A percentile compares a stretch with the other conserved stretches of the same genome.
phyloP scores from a whole-genome alignment of 2,888 invertebrate species.

The Orchesellides sinensis region DNA sequence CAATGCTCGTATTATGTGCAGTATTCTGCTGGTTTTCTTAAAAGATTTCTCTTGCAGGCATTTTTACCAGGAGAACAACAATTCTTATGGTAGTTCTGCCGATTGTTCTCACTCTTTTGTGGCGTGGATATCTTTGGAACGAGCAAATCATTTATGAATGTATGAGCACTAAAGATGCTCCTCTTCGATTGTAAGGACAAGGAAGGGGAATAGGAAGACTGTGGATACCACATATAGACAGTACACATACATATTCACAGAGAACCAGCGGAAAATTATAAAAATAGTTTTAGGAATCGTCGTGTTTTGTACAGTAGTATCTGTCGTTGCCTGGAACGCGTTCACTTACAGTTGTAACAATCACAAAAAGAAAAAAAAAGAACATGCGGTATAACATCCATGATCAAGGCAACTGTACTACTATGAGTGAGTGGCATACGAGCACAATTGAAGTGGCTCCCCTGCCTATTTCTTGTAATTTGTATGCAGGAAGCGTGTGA shows the following conservation, averaged over 20 bases:
- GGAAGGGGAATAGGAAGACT: slow-evolving; percentile 14
- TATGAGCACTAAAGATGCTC: slow-evolving; percentile 5
- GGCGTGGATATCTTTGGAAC: background rate
- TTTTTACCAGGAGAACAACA: slow-evolving; percentile 9
- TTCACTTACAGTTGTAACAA: slow-evolving; percentile 33
- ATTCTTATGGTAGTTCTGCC: slow-evolving; percentile 8
- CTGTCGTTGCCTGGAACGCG: slow-evolving; percentile 14
- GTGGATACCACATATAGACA: background rate
- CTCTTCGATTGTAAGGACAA: slow-evolving; percentile 30
- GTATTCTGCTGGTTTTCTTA: slow-evolving; percentile 35
- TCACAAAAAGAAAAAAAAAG: slow-evolving; percentile 20
- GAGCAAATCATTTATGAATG: slow-evolving; percentile 55
- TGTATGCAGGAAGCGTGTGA: slow-evolving; percentile 70
- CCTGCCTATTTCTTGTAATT: slow-evolving; percentile 66
- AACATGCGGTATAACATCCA: background rate
- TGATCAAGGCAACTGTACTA: slow-evolving; percentile 17
- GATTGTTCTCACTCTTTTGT: slow-evolving; percentile 16
- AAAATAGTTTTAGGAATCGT: slow-evolving; percentile 21
- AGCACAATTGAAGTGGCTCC: slow-evolving; percentile 60
- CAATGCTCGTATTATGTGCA: slow-evolving; percentile 44
- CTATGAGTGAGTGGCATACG: slow-evolving; percentile 44
- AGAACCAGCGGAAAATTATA: slow-evolving; percentile 34
- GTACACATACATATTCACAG: background rate
- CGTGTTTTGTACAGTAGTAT: slow-evolving; percentile 5
- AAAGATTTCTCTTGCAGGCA: slow-evolving; percentile 50